Base-by-base conservation (phyloP, 2,797 vertebrate genomes). In the Leucoraja ocellata region DNA sequence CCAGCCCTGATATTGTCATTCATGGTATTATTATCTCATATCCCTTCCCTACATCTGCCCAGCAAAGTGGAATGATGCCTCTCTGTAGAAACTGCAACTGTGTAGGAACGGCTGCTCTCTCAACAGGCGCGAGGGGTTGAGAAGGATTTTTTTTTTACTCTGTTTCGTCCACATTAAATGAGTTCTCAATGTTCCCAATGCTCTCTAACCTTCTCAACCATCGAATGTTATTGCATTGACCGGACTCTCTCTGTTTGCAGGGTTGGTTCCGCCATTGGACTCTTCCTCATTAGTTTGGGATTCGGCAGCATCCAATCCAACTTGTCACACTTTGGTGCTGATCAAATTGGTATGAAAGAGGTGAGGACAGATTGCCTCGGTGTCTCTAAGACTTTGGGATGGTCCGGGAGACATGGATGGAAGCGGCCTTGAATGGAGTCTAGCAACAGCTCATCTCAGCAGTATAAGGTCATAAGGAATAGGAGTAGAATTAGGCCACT, bases 311-410 rank as follows among this genome's bases (percentile, higher is more conserved):
- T 74, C 71, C 23, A 39, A 92, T 92, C 90, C 90, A 76, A 13
- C 7, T 0, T 92, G 90, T 76, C 71, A 74, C 90, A 71, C 10
- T 92, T 92, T 73, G 90, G 90, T 92, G 90, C 90, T 76, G 90
- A 92, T 54, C 90, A 92, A 25, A 54, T 92, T 28, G 32, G 2
- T 58, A 39, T 23, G 23, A 92, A 92, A 54, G 90, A 73, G 90
- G 90, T 92, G 71, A 92, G 90, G 36, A n/a, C 25, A 74, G 4
- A 76, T n/a, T 92, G 28, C 61, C 14, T 21, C 6, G 11, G n/a
- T 68, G 84, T 65, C 36, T 9, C 8, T 16, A 6, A 68, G 84
- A 68, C n/a, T 10, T 68, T 6, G 16, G 61, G 32, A 36, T 23
- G 5, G n/a, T 28, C 32, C 2, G 18, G 14, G 9, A 74, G 71